Conservation (phyloP, 2,797 vertebrate genomes). For the Anguilla marmorata region DNA sequence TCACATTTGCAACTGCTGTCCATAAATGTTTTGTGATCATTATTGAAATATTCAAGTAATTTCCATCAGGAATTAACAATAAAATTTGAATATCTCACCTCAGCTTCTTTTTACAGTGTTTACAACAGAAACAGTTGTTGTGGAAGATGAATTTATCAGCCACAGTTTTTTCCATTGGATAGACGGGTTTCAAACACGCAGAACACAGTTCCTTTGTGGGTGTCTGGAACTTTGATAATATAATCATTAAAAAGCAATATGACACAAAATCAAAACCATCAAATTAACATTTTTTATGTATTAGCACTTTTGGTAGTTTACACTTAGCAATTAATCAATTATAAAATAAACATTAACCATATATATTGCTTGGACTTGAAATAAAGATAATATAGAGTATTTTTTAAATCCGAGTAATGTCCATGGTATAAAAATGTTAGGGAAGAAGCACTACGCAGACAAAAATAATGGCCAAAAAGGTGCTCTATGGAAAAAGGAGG, state of each 20-base stretch:
- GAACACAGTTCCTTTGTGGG: constrained; percentile 69
- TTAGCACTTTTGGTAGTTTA: neutral
- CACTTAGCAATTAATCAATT: neutral
- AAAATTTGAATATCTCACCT: constrained; percentile 71
- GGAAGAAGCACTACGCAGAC: no score
- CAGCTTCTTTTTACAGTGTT: constrained; percentile 76
- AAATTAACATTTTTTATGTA: neutral
- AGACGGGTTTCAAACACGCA: constrained; percentile 74
- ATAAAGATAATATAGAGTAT: no score
- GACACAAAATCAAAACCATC: neutral
- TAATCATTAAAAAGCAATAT: neutral
- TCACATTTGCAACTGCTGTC: neutral
- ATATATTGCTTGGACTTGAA: neutral
- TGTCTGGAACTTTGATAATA: constrained; percentile 68
- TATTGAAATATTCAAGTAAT: neutral
- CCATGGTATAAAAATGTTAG: no score
- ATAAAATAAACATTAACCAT: neutral
- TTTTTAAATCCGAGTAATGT: no score
- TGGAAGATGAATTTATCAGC: constrained; percentile 75
- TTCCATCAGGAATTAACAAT: neutral
- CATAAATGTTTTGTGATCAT: neutral
- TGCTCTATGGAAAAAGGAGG: no score
- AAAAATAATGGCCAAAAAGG: no score
- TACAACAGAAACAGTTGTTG: constrained; percentile 81
- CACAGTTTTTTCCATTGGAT: constrained; percentile 74